These are phyloP conservation scores for Athetis lepigone DNA, from an alignment of 2,888 invertebrate genomes.

Conservation along the genomic window DNA sequence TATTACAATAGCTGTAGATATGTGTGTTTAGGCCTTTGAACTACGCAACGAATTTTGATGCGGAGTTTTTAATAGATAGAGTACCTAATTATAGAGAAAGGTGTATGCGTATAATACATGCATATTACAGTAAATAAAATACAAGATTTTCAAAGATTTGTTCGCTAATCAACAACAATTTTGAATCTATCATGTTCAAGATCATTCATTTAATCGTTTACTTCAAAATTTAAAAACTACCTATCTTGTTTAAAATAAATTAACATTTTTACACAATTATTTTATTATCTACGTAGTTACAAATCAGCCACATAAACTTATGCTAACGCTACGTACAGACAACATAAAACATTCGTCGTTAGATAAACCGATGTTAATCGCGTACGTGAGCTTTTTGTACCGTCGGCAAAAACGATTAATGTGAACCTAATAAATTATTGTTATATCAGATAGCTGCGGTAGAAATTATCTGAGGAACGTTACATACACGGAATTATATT, in stretches of 20 bases:
- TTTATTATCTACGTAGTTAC: background rate
- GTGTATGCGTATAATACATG: too few species aligned
- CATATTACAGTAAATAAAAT: too few species aligned
- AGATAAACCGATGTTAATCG: conserved; percentile 60
- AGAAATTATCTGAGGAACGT: conserved; percentile 34
- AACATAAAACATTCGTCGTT: conserved; percentile 55
- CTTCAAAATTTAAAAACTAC: background rate
- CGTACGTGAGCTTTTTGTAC: conserved; percentile 57
- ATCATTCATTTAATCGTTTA: background rate
- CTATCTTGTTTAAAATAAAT: background rate
- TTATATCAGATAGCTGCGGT: conserved; percentile 29
- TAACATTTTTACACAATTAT: background rate
- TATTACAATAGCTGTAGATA: too few species aligned
- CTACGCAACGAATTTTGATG: too few species aligned
- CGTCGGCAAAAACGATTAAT: conserved; percentile 59
- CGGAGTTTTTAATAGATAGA: background rate
- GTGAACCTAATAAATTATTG: conserved; percentile 45
- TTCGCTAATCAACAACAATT: background rate
- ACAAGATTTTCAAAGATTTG: too few species aligned
- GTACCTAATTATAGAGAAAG: too few species aligned
- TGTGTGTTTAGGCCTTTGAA: too few species aligned
- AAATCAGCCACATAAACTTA: conserved; percentile 1
- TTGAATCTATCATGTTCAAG: background rate
- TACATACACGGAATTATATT: conserved; percentile 12
- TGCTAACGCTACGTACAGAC: conserved; percentile 50